A percentile compares a stretch with the other conserved stretches of the same genome.
Conservation (phyloP, 2,888 invertebrate genomes). For the Hymenopus coronatus region DNA sequence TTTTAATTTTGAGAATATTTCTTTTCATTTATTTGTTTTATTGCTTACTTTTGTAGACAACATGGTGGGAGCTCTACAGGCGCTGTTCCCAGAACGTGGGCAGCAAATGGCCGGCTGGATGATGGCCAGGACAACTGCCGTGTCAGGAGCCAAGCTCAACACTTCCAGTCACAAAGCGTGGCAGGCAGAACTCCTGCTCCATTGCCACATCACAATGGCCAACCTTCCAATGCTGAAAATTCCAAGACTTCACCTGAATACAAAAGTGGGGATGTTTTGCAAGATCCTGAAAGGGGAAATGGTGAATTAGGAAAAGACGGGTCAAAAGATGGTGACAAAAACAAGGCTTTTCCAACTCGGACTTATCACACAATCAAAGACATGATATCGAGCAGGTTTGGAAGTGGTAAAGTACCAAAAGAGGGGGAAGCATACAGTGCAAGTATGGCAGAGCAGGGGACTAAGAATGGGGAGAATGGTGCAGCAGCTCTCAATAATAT, state of each 20-base stretch:
- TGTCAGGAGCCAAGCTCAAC: background rate
- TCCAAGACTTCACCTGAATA: background rate
- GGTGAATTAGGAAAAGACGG: slow-evolving; percentile 60
- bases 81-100: slow-evolving; percentile 21
- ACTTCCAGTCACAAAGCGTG: background rate
- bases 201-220: background rate
- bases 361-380: slow-evolving; percentile 81
- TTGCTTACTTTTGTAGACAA: background rate
- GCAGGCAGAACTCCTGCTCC: background rate
- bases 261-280: background rate
- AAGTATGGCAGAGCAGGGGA: slow-evolving; percentile 36
- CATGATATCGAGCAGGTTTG: slow-evolving; percentile 75
- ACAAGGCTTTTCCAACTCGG: slow-evolving; percentile 63
- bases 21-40: background rate
- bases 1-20: background rate
- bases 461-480: slow-evolving; percentile 36
- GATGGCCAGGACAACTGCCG: background rate
- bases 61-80: slow-evolving; percentile 18
- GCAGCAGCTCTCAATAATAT: slow-evolving; percentile 45
- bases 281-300: slow-evolving; percentile 45
- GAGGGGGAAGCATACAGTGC: background rate
- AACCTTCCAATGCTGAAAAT: background rate
- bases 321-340: slow-evolving; percentile 52
- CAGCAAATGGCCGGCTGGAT: background rate
- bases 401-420: slow-evolving; percentile 11